A percentile compares a stretch with the other conserved stretches of the same genome.
These are phyloP conservation scores for Macheiramphus alcinus DNA, from an alignment of 2,113 vertebrate species.

Conservation along the genomic window DNA sequence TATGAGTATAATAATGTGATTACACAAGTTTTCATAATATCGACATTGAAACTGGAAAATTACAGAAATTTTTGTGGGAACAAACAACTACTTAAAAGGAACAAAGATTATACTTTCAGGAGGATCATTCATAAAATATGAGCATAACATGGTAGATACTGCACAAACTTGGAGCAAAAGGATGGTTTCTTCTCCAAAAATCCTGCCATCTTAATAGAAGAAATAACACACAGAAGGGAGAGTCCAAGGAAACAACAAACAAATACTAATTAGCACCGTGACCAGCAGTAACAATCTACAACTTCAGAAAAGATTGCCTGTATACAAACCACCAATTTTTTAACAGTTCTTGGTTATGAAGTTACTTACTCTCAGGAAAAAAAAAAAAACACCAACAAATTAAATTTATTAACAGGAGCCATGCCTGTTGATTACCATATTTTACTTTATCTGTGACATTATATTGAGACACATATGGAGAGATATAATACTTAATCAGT, in stretches of 20 bases:
- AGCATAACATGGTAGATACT: neutral
- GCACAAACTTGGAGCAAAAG: neutral
- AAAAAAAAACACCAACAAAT: neutral
- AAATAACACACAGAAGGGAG: neutral
- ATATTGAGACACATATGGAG: neutral
- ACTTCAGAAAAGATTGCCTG: neutral
- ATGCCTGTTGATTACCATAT: neutral
- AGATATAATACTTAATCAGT: neutral
- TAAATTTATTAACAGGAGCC: neutral
- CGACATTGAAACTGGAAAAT: neutral
- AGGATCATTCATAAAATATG: neutral
- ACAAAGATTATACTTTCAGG: neutral
- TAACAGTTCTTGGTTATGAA: neutral
- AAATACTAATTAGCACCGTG: neutral
- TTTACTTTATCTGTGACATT: neutral
- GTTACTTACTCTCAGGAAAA: neutral
- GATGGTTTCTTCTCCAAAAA: neutral
- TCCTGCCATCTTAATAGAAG: neutral
- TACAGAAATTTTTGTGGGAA: neutral
- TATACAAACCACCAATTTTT: neutral
- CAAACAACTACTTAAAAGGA: neutral
- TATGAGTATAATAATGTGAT: neutral
- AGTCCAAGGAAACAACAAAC: neutral
- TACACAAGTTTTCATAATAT: neutral
- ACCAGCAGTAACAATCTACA: neutral